These are phyloP conservation scores for Avahi laniger DNA, from an alignment of 2,797 vertebrate species.

Conservation along the genomic window DNA sequence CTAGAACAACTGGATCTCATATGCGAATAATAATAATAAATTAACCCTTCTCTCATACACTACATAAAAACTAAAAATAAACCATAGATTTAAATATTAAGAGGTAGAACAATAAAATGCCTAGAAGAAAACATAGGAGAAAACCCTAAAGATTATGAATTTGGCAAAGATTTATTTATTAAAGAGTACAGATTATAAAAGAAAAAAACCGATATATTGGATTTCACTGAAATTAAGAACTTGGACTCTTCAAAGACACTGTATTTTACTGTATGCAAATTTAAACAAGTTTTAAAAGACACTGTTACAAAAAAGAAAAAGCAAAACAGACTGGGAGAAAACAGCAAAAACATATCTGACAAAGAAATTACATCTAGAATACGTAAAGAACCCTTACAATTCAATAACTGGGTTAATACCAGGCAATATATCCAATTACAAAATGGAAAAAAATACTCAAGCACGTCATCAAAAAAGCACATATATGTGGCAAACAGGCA, in stretches of 20 bases:
- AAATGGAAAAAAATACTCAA: constrained; percentile 36
- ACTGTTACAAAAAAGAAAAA: not conserved
- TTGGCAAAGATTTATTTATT: not conserved
- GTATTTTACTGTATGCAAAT: not conserved
- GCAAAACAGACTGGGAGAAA: not conserved
- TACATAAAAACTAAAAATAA: not conserved
- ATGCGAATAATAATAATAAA: not conserved
- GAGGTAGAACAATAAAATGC: not conserved
- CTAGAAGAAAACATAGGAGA: not conserved
- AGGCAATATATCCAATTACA: not conserved
- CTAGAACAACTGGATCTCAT: not conserved
- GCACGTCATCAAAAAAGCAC: not conserved
- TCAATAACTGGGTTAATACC: not conserved
- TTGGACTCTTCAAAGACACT: not conserved
- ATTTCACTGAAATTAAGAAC: constrained; percentile 40
- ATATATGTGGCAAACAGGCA: not conserved
- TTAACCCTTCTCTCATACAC: not conserved
- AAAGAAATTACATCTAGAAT: not conserved
- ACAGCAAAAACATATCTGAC: not conserved
- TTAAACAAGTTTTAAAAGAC: constrained; percentile 41
- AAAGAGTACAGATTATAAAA: constrained; percentile 24
- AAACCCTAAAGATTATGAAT: constrained; percentile 21
- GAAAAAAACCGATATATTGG: not conserved
- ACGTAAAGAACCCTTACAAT: not conserved
- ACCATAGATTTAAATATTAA: not conserved